phyloP scores from a whole-genome alignment of 1,140 invertebrate species.

The Brachionus rotundiformis region DNA sequence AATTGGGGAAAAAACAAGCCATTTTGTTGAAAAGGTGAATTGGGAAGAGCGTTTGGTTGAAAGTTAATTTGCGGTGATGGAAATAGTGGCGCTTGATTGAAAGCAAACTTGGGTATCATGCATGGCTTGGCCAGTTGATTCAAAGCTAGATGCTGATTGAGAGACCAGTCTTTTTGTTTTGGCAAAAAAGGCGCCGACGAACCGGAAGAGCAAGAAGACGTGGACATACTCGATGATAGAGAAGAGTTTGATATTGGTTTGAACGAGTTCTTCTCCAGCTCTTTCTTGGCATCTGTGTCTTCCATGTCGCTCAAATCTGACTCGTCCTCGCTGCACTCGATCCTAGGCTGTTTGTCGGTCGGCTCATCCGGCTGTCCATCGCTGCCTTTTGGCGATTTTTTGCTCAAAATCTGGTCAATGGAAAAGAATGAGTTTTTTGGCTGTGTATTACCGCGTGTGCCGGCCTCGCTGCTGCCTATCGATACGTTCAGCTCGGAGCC shows the following conservation, averaged over 20 bases:
- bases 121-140: constrained; percentile 27
- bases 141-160: constrained; percentile 15
- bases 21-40: neutral
- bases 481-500: constrained; percentile 22
- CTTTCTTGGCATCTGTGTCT: neutral
- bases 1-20: constrained; percentile 21
- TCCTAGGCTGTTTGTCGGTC: neutral
- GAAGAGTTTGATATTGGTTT: constrained; percentile 10
- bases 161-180: constrained; percentile 44
- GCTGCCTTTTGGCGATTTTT: neutral
- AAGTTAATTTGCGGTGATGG: neutral
- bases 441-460: neutral
- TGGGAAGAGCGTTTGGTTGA: neutral
- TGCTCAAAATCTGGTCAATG: constrained; percentile 23
- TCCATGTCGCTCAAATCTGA: neutral
- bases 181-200: neutral
- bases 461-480: constrained; percentile 1
- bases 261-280: neutral
- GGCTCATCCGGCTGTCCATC: neutral
- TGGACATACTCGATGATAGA: constrained; percentile 15
- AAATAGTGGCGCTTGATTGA: neutral
- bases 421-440: constrained; percentile 38
- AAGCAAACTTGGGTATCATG: constrained; percentile 21
- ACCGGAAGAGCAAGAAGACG: neutral
- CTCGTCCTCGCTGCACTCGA: neutral